These are phyloP conservation scores for Ceratina calcarata DNA, from an alignment of 1,140 invertebrate genomes.

Conservation along the genomic window DNA sequence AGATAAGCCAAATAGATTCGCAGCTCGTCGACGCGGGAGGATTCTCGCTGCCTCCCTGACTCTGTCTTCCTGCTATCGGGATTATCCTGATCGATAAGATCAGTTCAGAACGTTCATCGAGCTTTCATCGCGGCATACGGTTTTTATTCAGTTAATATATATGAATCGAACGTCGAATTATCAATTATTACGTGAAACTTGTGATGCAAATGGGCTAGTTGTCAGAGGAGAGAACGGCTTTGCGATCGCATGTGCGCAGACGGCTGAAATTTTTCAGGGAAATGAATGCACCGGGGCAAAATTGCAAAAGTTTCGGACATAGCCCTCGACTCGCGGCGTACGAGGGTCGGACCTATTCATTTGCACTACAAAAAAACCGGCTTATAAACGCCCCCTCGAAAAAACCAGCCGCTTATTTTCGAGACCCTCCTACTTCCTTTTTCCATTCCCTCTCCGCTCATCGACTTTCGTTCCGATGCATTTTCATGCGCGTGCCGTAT, in stretches of 20 bases:
- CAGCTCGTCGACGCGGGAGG: slow-evolving; percentile 36
- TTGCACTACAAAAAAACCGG: slow-evolving; percentile 54
- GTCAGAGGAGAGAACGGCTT: no score
- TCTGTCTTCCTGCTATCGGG: background rate
- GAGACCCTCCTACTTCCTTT: background rate
- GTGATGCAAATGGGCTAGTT: no score
- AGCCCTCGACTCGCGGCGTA: slow-evolving; percentile 6
- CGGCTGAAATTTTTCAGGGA: slow-evolving; percentile 36
- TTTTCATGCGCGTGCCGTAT: slow-evolving; percentile 31
- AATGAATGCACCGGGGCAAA: slow-evolving; percentile 30
- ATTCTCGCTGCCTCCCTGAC: background rate
- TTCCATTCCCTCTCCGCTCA: background rate
- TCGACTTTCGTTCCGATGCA: slow-evolving; percentile 47
- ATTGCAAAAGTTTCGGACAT: slow-evolving; percentile 58
- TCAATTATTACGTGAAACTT: no score
- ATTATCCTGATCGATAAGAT: slow-evolving; percentile 24
- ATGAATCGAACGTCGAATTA: no score
- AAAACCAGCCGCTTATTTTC: slow-evolving; percentile 29
- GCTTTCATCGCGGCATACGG: background rate
- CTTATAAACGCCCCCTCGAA: slow-evolving; percentile 16
- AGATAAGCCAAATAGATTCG: slow-evolving; percentile 65
- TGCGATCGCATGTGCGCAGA: no score
- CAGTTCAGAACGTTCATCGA: background rate
- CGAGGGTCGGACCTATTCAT: slow-evolving; percentile 37
- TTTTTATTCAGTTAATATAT: no score